Percentiles rank a stretch among this genome's conserved stretches.
These are phyloP conservation scores for Cepphus grylle DNA, from an alignment of 2,113 vertebrate species.

Conservation along the genomic window DNA sequence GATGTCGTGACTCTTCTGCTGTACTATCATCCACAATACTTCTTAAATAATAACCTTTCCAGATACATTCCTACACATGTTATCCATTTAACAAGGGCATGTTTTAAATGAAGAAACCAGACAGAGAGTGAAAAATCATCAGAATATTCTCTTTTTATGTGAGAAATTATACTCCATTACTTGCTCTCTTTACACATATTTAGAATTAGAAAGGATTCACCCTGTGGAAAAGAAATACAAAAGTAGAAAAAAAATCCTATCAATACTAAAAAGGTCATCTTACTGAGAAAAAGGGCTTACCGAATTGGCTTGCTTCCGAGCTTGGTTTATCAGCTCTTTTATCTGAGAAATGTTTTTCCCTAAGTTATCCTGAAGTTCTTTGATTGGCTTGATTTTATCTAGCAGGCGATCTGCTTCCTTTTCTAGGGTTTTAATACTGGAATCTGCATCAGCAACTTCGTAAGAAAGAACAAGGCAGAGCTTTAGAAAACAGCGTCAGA, in stretches of 20 bases:
- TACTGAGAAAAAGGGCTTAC: conserved; percentile 73
- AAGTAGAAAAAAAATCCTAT: neutral
- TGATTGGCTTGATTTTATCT: conserved; percentile 94
- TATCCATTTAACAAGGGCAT: neutral
- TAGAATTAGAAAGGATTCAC: neutral
- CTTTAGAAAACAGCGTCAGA: neutral
- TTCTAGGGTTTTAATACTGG: conserved; percentile 90
- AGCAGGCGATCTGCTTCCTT: conserved; percentile 90
- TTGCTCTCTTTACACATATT: neutral
- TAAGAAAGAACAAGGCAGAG: neutral
- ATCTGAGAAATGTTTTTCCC: conserved; percentile 97
- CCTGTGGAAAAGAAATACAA: neutral
- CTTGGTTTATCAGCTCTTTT: conserved; percentile 96
- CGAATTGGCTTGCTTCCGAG: conserved; percentile 96
- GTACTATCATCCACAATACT: neutral
- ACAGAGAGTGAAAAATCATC: neutral
- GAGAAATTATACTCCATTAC: neutral
- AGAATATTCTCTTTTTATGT: neutral
- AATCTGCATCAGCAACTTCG: conserved; percentile 90
- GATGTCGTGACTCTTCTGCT: neutral
- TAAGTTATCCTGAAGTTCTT: conserved; percentile 91
- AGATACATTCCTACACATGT: neutral
- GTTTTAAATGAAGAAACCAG: neutral
- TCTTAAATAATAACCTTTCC: neutral
- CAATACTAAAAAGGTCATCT: neutral